Percentiles rank a stretch among this genome's conserved stretches.
Conservation (phyloP, 2,888 invertebrate genomes). For the Gastrophysa polygoni region DNA sequence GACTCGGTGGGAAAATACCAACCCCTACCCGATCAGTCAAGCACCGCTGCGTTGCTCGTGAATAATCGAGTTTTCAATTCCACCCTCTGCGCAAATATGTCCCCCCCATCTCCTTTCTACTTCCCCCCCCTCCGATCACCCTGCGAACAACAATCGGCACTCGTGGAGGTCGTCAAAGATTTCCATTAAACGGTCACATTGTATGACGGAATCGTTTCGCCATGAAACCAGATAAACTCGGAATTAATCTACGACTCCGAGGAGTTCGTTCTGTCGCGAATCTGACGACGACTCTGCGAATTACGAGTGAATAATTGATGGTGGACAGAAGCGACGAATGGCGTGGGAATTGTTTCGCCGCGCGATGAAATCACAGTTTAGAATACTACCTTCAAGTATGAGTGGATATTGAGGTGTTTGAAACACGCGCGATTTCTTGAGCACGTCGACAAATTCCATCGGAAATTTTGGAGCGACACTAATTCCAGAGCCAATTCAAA, state of each 20-base stretch:
- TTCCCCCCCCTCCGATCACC: constrained; percentile 9
- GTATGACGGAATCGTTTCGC: constrained; percentile 50
- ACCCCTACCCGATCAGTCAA: background rate
- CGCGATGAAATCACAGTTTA: too few relatives aligned
- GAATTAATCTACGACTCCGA: constrained; percentile 38
- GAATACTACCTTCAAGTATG: too few relatives aligned
- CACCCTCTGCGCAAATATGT: constrained; percentile 1
- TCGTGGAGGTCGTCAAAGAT: constrained; percentile 49
- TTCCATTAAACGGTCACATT: constrained; percentile 51
- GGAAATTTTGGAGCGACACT: too few relatives aligned
- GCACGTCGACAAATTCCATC: too few relatives aligned
- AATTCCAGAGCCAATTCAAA: too few relatives aligned
- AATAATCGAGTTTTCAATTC: constrained; percentile 11
- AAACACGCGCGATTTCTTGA: too few relatives aligned
- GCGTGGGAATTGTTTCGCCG: constrained; percentile 18
- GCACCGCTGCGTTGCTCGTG: background rate
- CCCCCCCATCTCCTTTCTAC: constrained; percentile 13
- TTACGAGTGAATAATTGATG: constrained; percentile 28
- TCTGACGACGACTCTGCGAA: constrained; percentile 24
- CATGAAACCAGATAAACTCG: constrained; percentile 44
- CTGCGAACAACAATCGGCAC: constrained; percentile 47
- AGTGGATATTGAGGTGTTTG: too few relatives aligned
- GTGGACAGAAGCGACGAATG: constrained; percentile 25
- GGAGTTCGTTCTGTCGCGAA: constrained; percentile 27
- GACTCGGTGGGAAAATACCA: background rate